These are phyloP conservation scores for Cacajao melanocephalus DNA, from an alignment of 2,797 vertebrate genomes.

Conservation along the genomic window DNA sequence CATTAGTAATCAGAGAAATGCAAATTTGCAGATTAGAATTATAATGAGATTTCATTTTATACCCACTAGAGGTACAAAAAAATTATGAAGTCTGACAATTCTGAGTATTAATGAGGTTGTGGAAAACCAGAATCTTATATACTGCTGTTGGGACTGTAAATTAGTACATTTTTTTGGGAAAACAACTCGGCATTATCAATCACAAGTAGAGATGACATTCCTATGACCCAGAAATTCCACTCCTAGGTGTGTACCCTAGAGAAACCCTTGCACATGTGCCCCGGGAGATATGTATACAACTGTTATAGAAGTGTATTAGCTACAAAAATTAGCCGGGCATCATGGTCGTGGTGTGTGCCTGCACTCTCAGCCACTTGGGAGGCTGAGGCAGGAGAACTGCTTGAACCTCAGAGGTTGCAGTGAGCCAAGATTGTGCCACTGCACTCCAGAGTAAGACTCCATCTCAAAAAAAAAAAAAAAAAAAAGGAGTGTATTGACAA, in stretches of 20 bases:
- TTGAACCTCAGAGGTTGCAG: background rate
- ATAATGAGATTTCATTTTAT: background rate
- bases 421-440: background rate
- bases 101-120: background rate
- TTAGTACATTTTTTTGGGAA: background rate
- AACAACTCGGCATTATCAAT: background rate
- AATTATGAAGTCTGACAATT: background rate
- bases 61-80: background rate
- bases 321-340: background rate
- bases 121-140: background rate
- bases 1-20: background rate
- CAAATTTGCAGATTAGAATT: constrained; percentile 5
- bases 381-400: background rate
- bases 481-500: background rate
- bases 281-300: background rate
- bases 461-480: background rate
- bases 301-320: background rate
- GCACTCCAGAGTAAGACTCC: background rate
- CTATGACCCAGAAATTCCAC: background rate
- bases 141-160: background rate
- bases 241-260: background rate
- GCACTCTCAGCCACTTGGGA: background rate
- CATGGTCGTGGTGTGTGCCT: background rate
- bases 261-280: background rate
- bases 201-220: background rate